These are phyloP conservation scores for Zootoca vivipara DNA, from an alignment of 2,113 vertebrate species.

Conservation along the genomic window DNA sequence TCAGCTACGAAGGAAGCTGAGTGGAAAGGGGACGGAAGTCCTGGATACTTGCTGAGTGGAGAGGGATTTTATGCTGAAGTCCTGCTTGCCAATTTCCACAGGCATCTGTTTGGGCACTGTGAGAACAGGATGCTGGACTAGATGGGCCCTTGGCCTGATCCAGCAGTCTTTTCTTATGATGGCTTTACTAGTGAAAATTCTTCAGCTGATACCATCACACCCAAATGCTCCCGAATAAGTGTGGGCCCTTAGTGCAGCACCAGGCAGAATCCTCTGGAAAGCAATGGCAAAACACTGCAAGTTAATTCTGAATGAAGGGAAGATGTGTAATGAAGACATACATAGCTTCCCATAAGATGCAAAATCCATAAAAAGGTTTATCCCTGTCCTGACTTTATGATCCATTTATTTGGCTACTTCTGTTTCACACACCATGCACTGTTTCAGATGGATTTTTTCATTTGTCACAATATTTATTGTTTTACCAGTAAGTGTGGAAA, in stretches of 20 bases:
- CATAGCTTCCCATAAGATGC: not conserved
- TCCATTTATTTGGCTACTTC: not conserved
- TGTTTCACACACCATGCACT: not conserved
- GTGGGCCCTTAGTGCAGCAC: not conserved
- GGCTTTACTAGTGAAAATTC: not conserved
- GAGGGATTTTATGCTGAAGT: too few relatives aligned
- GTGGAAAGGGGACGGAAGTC: not conserved
- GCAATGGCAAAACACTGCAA: not conserved
- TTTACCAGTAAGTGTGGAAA: not conserved
- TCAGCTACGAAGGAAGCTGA: not conserved
- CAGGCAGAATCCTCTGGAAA: not conserved
- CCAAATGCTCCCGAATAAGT: not conserved
- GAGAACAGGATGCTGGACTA: too few relatives aligned
- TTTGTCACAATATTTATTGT: not conserved
- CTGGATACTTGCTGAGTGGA: not conserved
- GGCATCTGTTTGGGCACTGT: too few relatives aligned
- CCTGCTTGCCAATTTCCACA: too few relatives aligned
- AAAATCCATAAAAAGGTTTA: not conserved
- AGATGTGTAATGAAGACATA: not conserved
- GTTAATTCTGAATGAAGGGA: not conserved
- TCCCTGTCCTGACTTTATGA: not conserved
- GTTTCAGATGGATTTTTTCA: not conserved
- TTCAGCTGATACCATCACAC: not conserved
- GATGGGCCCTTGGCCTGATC: too few relatives aligned
- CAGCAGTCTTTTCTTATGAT: too few relatives aligned